These are phyloP conservation scores for Festucalex cinctus DNA, from an alignment of 2,113 vertebrate species.

Conservation along the genomic window DNA sequence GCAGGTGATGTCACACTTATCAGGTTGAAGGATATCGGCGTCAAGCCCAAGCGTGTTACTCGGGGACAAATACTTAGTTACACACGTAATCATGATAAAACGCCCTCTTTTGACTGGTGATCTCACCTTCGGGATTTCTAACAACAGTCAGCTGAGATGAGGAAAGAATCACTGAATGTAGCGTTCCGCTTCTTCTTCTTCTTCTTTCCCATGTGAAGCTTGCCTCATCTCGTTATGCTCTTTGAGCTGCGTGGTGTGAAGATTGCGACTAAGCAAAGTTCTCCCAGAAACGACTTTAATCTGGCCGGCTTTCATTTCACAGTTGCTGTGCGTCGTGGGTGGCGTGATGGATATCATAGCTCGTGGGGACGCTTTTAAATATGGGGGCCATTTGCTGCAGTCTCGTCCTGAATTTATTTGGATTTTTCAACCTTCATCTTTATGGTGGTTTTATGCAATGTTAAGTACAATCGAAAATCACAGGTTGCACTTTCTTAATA, in stretches of 20 bases:
- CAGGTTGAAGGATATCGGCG: conserved; percentile 26
- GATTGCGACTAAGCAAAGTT: conserved; percentile 10
- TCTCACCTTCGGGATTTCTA: conserved; percentile 30
- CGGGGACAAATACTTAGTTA: conserved; percentile 13
- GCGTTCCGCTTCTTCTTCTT: not conserved
- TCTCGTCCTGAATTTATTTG: conserved; percentile 11
- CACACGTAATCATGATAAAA: conserved; percentile 50
- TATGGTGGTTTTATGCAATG: conserved; percentile 1
- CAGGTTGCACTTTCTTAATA: conserved; percentile 6
- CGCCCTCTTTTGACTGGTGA: conserved; percentile 19
- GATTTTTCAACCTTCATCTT: not conserved
- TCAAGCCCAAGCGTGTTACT: conserved; percentile 9
- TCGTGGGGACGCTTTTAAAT: not conserved
- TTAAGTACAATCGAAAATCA: not conserved
- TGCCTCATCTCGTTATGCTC: conserved; percentile 26
- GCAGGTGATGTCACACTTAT: not conserved
- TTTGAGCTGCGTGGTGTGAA: conserved; percentile 1
- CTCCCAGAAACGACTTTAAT: conserved; percentile 17
- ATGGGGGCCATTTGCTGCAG: not conserved
- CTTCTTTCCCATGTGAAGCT: conserved; percentile 20
- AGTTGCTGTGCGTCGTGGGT: not conserved
- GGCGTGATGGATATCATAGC: not conserved
- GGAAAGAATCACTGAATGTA: conserved; percentile 15
- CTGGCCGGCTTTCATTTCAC: conserved; percentile 18
- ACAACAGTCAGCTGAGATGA: conserved; percentile 36